These are phyloP conservation scores for Cryptophagus acutangulus DNA, from an alignment of 2,888 invertebrate genomes.

Conservation along the genomic window DNA sequence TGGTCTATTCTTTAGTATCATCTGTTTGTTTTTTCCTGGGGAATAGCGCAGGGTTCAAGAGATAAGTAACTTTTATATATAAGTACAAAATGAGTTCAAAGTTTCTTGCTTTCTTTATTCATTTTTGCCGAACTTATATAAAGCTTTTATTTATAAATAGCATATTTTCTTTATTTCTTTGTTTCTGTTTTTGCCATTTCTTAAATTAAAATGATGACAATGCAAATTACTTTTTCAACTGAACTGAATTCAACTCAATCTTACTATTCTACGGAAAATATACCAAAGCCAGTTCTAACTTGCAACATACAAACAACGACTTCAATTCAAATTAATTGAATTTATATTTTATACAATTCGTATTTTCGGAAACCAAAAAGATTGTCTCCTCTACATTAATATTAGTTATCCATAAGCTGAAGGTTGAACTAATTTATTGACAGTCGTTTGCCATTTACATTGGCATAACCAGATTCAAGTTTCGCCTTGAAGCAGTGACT, in stretches of 20 bases:
- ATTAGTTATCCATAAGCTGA: no score
- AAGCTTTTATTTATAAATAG: conserved; percentile 14
- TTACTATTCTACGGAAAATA: no score
- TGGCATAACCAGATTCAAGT: conserved; percentile 10
- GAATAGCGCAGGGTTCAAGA: conserved; percentile 22
- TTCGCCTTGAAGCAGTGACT: conserved; percentile 12
- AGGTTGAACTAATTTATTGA: background rate
- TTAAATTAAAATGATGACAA: background rate
- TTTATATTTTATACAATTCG: no score
- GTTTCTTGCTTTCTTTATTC: conserved; percentile 15
- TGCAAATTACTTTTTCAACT: no score
- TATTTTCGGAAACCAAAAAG: no score
- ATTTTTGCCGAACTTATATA: conserved; percentile 16
- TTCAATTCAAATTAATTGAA: no score
- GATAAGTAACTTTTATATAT: conserved; percentile 32
- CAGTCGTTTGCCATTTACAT: background rate
- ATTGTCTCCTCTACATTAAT: no score
- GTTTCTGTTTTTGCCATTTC: no score
- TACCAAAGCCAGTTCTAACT: no score
- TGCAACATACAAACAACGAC: no score
- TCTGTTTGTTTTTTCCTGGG: conserved; percentile 27
- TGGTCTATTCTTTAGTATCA: conserved; percentile 33
- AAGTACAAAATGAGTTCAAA: conserved; percentile 12
- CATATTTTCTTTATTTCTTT: conserved; percentile 10
- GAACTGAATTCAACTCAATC: no score